These are phyloP conservation scores for Motacilla alba DNA, from an alignment of 2,113 vertebrate genomes.

Conservation along the genomic window DNA sequence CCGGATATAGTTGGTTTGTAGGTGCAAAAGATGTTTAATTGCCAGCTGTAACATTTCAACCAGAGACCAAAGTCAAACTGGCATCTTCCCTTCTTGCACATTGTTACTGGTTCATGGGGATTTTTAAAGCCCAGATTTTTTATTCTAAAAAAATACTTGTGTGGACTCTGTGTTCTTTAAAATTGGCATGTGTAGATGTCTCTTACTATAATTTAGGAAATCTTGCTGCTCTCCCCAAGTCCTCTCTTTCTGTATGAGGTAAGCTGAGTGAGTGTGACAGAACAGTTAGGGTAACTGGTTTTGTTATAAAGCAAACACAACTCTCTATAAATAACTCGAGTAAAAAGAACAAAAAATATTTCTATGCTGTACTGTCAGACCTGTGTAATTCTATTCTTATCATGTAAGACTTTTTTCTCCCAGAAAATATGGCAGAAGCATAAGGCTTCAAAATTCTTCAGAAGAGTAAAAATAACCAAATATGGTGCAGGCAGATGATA, in stretches of 20 bases:
- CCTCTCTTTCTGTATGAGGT: neutral
- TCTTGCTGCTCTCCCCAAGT: neutral
- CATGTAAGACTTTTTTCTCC: neutral
- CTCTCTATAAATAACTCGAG: fast-evolving
- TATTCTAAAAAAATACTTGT: neutral
- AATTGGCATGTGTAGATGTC: neutral
- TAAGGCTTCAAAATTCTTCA: neutral
- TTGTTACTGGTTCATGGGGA: neutral
- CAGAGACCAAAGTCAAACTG: neutral
- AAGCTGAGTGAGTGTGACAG: neutral
- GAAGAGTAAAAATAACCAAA: neutral
- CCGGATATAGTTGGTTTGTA: neutral
- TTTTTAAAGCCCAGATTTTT: neutral
- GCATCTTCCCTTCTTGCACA: neutral
- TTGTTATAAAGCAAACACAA: neutral
- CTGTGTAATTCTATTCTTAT: neutral
- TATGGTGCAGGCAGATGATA: neutral
- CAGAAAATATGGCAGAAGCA: neutral
- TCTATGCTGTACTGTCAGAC: neutral
- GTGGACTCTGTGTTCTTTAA: neutral
- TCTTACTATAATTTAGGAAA: neutral
- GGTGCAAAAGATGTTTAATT: neutral
- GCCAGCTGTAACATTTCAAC: neutral
- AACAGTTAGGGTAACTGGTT: neutral
- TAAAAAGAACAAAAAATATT: neutral